Conservation (phyloP, 1,140 invertebrate genomes). For the Hermetia illucens region DNA sequence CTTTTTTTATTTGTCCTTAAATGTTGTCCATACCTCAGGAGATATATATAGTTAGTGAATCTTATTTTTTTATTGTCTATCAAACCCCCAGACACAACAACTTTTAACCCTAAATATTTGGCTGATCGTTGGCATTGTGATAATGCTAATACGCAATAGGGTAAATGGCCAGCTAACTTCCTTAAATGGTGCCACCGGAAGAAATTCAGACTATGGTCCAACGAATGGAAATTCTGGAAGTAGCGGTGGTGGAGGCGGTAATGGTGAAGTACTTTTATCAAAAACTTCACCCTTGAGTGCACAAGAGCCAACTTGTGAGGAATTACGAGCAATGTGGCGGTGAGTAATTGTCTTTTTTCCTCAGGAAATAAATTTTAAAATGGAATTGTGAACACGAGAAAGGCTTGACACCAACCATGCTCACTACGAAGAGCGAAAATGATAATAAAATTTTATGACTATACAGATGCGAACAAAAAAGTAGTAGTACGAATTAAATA, state of each 20-base stretch:
- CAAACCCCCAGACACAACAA: too few species aligned
- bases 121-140: too few species aligned
- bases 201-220: background rate
- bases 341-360: slow-evolving; percentile 13
- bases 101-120: too few species aligned
- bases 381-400: background rate
- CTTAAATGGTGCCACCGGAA: background rate
- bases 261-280: slow-evolving; percentile 22
- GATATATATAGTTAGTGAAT: too few species aligned
- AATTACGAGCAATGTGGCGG: slow-evolving; percentile 81
- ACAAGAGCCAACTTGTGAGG: slow-evolving; percentile 69
- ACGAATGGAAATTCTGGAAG: slow-evolving; percentile 8
- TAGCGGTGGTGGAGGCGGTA: slow-evolving; percentile 2
- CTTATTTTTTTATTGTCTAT: too few species aligned
- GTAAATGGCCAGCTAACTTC: too few species aligned
- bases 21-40: too few species aligned
- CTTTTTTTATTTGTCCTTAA: too few species aligned
- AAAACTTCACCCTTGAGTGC: slow-evolving; percentile 21
- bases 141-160: too few species aligned
- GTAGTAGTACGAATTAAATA: background rate
- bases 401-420: background rate
- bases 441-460: background rate
- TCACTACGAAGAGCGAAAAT: background rate
- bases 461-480: background rate
- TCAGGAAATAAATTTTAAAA: slow-evolving; percentile 2